These are phyloP conservation scores for Netelia fuscicornis DNA, from an alignment of 2,888 invertebrate species.

Conservation along the genomic window DNA sequence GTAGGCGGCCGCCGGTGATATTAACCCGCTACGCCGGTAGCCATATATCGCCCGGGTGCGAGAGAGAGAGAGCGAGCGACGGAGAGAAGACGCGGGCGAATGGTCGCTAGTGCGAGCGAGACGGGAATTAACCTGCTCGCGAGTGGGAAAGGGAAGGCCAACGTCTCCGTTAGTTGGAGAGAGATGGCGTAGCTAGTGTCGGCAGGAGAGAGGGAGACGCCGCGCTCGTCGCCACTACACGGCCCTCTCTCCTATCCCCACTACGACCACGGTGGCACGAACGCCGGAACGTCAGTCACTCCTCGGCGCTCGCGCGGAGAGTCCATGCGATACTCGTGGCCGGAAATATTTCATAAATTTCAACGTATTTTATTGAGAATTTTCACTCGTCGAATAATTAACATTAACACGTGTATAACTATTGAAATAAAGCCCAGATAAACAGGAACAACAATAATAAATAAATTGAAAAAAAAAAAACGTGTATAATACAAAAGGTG, in stretches of 20 bases:
- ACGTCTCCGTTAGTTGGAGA: too few relatives aligned
- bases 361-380: constrained; percentile 58
- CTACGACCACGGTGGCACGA: constrained; percentile 51
- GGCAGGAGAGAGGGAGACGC: constrained; percentile 70
- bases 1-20: constrained; percentile 75
- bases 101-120: too few relatives aligned
- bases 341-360: constrained; percentile 54
- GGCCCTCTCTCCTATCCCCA: constrained; percentile 70
- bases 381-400: constrained; percentile 43
- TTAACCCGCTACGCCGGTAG: constrained; percentile 64
- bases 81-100: too few relatives aligned
- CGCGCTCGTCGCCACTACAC: constrained; percentile 75
- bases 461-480: too few relatives aligned
- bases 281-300: constrained; percentile 83
- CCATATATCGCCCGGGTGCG: background rate
- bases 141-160: constrained; percentile 32
- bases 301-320: constrained; percentile 84
- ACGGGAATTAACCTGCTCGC: background rate
- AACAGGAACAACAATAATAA: background rate
- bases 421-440: constrained; percentile 48
- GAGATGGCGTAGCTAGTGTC: constrained; percentile 25
- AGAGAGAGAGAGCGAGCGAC: too few relatives aligned
- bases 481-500: background rate
- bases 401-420: constrained; percentile 29
- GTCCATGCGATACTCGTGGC: constrained; percentile 75